Evolutionary conservation across 2,888 invertebrate species (phyloP).

Genomic region (Chalcis sispes): DNA sequence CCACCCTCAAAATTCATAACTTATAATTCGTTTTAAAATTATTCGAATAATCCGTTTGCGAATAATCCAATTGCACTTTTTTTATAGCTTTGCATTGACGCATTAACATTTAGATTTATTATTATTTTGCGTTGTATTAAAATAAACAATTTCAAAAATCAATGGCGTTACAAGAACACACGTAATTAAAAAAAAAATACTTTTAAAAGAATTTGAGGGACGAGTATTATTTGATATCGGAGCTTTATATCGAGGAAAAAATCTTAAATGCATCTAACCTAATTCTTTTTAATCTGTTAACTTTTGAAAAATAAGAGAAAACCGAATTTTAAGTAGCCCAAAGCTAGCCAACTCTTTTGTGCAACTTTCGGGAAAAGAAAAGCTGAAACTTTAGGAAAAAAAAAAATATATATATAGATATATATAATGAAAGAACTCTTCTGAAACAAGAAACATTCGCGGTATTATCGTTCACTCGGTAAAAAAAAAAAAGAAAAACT

Average conservation of each 20-base stretch:
- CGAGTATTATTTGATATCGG: slow-evolving; percentile 10
- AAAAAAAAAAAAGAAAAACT: no score
- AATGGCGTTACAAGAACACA: no score
- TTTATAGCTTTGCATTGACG: no score
- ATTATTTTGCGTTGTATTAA: no score
- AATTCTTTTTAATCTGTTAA: slow-evolving; percentile 37
- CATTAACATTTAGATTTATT: no score
- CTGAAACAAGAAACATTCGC: background rate
- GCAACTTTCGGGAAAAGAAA: slow-evolving; percentile 1
- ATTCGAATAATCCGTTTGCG: no score
- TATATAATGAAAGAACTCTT: background rate
- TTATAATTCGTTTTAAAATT: no score
- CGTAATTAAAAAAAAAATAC: background rate
- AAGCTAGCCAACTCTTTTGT: background rate
- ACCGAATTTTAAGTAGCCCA: slow-evolving; percentile 14
- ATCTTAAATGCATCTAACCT: slow-evolving; percentile 37
- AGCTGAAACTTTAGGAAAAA: background rate
- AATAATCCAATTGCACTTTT: no score
- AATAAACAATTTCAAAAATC: no score
- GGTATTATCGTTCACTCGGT: no score
- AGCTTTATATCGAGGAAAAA: slow-evolving; percentile 37
- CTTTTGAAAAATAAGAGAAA: slow-evolving; percentile 24
- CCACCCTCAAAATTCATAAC: no score
- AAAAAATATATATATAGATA: slow-evolving; percentile 33
- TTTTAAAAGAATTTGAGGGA: slow-evolving; percentile 4